Evolutionary conservation across 2,113 vertebrate genomes (phyloP).

Genomic region (Archocentrus centrarchus): DNA sequence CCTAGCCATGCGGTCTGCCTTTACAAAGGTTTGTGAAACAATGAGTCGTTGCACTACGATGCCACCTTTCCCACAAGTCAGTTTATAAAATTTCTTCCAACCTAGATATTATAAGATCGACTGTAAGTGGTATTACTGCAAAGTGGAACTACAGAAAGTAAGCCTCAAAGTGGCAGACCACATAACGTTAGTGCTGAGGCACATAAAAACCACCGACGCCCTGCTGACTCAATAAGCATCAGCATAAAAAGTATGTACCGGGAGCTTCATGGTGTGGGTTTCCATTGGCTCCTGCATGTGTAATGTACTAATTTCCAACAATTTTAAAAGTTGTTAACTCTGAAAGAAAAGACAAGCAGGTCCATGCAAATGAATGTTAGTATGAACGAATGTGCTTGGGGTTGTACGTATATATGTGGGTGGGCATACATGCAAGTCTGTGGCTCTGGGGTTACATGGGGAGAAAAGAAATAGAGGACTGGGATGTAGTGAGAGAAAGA

Average conservation of each 20-base stretch:
- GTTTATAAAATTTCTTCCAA: too few relatives aligned
- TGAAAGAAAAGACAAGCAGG: not conserved
- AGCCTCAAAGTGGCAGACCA: too few relatives aligned
- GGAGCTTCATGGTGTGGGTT: not conserved
- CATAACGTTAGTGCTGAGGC: too few relatives aligned
- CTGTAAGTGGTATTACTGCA: too few relatives aligned
- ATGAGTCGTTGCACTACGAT: not conserved
- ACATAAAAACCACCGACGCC: not conserved
- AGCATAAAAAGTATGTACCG: not conserved
- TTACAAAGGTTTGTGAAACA: too few relatives aligned
- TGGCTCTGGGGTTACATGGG: slow-evolving; percentile 14
- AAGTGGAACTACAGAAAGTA: too few relatives aligned
- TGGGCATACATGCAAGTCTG: slow-evolving; percentile 15
- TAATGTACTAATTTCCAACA: not conserved
- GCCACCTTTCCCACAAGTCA: too few relatives aligned
- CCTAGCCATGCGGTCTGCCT: too few relatives aligned
- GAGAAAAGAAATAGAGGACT: slow-evolving; percentile 15
- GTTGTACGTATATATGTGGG: not conserved
- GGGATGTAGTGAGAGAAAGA: slow-evolving; percentile 38
- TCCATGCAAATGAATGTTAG: not conserved
- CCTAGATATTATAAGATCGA: too few relatives aligned
- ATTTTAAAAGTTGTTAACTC: not conserved
- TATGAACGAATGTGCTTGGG: not conserved
- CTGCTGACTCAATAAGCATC: not conserved
- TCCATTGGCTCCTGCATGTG: not conserved